Evolutionary conservation across 2,797 vertebrate species (phyloP).

Genomic region (Sternotherus odoratus): DNA sequence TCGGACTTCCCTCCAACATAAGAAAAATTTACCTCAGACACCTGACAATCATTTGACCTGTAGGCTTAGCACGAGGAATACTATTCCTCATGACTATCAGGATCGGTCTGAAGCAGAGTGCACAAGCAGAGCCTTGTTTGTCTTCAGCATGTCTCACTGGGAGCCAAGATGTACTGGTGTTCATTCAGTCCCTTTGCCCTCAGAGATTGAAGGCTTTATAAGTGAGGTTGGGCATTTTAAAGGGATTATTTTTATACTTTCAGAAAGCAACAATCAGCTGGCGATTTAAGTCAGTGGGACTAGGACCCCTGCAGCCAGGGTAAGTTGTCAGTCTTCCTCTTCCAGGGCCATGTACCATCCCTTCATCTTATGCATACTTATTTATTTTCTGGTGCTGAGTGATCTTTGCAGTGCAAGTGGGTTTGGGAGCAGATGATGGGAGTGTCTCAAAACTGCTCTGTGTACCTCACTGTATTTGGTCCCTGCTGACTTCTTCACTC

Average conservation of each 20-base stretch:
- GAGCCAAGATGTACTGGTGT: background rate
- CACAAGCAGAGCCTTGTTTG: background rate
- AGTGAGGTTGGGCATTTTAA: slow-evolving; percentile 18
- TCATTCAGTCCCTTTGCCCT: rapidly evolving
- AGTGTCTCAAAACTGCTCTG: background rate
- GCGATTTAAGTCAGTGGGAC: background rate
- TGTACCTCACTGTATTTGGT: background rate
- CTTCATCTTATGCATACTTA: background rate
- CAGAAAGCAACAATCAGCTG: background rate
- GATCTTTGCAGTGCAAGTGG: background rate
- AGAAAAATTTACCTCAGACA: background rate
- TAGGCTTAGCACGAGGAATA: background rate
- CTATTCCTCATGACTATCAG: background rate
- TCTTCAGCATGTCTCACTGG: background rate
- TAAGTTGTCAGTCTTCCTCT: background rate
- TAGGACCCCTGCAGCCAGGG: background rate
- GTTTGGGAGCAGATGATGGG: background rate
- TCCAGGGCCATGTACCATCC: background rate
- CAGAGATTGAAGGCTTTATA: slow-evolving; percentile 1
- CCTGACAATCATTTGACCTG: background rate
- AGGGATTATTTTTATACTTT: slow-evolving; percentile 13
- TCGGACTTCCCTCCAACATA: background rate
- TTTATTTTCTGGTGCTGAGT: background rate
- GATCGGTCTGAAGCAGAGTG: background rate
- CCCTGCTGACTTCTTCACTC: background rate